Percentiles rank a stretch among this genome's conserved stretches.
These are phyloP conservation scores for Cryptoblepharus egeriae DNA, from an alignment of 2,797 vertebrate species.

Conservation along the genomic window DNA sequence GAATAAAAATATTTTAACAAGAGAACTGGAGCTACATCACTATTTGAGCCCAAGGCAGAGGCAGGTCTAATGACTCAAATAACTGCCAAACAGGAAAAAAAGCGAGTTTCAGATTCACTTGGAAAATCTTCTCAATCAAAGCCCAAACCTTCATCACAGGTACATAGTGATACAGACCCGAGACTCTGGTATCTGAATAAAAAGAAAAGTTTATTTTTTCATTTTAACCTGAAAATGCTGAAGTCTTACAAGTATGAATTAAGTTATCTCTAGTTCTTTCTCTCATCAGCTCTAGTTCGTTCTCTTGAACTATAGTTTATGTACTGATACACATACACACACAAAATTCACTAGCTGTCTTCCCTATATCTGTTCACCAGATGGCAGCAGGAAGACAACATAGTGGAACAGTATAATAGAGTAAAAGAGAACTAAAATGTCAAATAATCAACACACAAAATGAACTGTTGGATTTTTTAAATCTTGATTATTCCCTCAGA, in stretches of 20 bases:
- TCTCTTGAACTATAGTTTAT: not conserved
- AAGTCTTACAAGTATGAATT: not conserved
- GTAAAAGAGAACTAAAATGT: fast-evolving
- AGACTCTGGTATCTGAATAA: not conserved
- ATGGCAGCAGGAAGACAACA: not conserved
- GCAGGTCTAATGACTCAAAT: not conserved
- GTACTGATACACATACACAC: not conserved
- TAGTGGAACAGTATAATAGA: fast-evolving
- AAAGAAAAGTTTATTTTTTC: not conserved
- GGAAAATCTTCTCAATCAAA: not conserved
- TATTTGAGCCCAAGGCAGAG: not conserved
- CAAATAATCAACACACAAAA: not conserved
- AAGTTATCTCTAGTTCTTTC: not conserved
- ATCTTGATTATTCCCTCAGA: fast-evolving
- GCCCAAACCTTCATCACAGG: not conserved
- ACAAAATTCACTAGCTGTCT: not conserved
- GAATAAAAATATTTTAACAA: not conserved
- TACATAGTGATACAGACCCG: not conserved
- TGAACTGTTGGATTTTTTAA: not conserved
- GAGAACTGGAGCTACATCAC: not conserved
- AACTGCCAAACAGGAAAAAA: not conserved
- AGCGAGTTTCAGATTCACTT: no score
- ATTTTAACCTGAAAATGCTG: not conserved
- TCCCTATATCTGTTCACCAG: slow-evolving; percentile 8
- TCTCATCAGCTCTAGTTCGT: no score